Evolutionary conservation across 2,113 vertebrate genomes (phyloP).

Genomic region (Elanus axillaris): DNA sequence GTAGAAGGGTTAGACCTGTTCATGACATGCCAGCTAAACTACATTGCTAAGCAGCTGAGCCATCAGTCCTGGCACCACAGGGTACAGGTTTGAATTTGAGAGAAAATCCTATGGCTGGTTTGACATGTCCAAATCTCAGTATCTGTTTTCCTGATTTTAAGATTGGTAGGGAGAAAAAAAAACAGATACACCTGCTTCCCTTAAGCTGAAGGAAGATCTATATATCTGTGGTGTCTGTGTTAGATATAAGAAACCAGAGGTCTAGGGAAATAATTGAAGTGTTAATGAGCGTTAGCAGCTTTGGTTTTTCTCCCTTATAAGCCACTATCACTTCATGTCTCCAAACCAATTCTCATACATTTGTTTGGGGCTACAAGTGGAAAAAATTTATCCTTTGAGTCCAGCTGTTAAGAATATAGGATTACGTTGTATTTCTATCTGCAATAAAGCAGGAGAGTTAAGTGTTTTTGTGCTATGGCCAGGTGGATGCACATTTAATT

Average conservation of each 20-base stretch:
- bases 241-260: not conserved
- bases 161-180: accelerated
- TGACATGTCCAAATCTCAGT: not conserved
- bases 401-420: not conserved
- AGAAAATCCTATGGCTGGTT: not conserved
- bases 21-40: not conserved
- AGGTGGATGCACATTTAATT: not conserved
- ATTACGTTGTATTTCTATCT: not conserved
- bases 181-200: too few relatives aligned
- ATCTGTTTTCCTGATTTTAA: not conserved
- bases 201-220: not conserved
- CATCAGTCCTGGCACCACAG: not conserved
- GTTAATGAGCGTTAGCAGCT: not conserved
- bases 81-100: too few relatives aligned
- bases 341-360: not conserved
- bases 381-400: not conserved
- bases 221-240: too few relatives aligned
- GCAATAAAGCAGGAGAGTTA: not conserved
- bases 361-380: not conserved
- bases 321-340: not conserved
- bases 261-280: not conserved
- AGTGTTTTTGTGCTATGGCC: not conserved
- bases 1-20: not conserved
- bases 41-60: not conserved
- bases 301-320: not conserved